Evolutionary conservation across 2,797 vertebrate species (phyloP).

Genomic region (Hydrolagus colliei): DNA sequence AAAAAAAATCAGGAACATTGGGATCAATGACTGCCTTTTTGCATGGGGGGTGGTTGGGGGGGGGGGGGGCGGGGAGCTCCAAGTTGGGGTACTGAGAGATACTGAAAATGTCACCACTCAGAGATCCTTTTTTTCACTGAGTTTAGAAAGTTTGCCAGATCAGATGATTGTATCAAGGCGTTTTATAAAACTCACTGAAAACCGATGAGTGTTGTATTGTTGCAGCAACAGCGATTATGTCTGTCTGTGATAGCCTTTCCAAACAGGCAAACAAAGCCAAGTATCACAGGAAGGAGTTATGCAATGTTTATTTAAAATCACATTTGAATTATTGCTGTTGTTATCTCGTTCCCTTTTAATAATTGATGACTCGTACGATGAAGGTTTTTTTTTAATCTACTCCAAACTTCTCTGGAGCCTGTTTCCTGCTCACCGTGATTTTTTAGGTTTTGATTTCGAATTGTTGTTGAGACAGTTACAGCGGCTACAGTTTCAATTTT

Average conservation of each 20-base stretch:
- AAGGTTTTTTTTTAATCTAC: too few species aligned
- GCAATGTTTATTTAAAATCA: not conserved
- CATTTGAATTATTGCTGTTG: not conserved
- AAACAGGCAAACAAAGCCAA: not conserved
- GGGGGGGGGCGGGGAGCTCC: too few species aligned
- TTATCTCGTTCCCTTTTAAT: too few species aligned
- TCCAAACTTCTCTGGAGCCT: too few species aligned
- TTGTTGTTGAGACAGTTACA: not conserved
- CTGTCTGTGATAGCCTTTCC: not conserved
- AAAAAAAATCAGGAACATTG: not conserved
- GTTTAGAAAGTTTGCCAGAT: not conserved
- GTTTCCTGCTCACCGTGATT: not conserved
- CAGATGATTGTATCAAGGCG: not conserved
- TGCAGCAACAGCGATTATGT: not conserved
- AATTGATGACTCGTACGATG: too few species aligned
- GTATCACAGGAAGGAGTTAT: not conserved
- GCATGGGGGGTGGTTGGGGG: too few species aligned
- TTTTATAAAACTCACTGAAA: constrained; percentile 3
- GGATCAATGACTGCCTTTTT: too few species aligned
- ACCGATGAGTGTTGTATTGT: not conserved
- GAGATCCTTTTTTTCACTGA: not conserved
- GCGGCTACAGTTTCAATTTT: too few species aligned
- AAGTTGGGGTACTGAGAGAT: not conserved
- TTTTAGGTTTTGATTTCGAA: not conserved
- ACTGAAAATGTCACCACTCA: not conserved